These are phyloP conservation scores for Phocoena sinus DNA, from an alignment of 2,113 vertebrate genomes.

Conservation along the genomic window DNA sequence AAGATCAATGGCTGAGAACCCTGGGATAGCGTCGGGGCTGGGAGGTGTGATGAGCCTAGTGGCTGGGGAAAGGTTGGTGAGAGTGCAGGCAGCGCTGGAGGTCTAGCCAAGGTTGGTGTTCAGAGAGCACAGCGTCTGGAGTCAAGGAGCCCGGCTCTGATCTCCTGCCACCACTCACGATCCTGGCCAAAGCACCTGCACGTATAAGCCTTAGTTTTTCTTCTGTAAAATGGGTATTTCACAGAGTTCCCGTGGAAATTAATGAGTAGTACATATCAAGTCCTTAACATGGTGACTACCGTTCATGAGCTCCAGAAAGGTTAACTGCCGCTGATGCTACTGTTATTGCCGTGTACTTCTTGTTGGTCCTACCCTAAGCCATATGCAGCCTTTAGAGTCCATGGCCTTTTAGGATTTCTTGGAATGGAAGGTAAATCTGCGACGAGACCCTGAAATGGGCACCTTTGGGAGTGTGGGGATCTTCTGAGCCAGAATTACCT, in stretches of 20 bases:
- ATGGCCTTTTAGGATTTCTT: neutral
- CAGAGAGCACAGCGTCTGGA: neutral
- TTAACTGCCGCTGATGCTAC: rapidly evolving
- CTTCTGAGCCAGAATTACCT: neutral
- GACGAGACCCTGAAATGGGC: neutral
- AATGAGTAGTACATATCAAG: neutral
- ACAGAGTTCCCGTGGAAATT: neutral
- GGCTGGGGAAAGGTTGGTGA: too few species aligned
- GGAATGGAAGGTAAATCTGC: neutral
- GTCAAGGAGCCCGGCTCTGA: neutral
- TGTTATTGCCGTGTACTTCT: neutral
- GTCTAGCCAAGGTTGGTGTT: neutral
- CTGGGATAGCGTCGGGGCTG: neutral
- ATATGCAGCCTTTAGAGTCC: neutral
- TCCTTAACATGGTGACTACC: neutral
- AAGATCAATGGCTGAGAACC: neutral
- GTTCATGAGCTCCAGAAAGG: neutral
- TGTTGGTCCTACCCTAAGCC: neutral
- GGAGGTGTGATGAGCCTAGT: neutral
- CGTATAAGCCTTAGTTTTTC: neutral
- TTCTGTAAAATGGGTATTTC: neutral
- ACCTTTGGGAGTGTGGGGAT: neutral
- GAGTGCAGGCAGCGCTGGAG: too few species aligned
- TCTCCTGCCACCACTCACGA: neutral
- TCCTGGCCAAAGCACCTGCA: neutral